Base-by-base conservation (phyloP, 2,888 invertebrate species). In the Silvanus unidentatus region DNA sequence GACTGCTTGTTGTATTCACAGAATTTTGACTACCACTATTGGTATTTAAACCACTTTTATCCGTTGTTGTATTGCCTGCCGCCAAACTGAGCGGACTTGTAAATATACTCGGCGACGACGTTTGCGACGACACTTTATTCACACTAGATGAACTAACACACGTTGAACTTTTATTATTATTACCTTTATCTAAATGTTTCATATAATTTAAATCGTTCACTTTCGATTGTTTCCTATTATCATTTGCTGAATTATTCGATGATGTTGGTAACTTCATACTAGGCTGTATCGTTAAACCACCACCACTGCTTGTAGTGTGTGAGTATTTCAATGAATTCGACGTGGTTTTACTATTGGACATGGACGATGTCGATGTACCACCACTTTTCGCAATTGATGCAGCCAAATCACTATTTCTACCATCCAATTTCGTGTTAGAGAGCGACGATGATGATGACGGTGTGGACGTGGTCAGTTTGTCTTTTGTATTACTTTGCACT, bases 81-180 rank as follows among this genome's bases (percentile, higher is more conserved):
- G 64, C 69, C 62, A 72, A 57, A 60, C 69, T 70, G 44, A 71
- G 60, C 32, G 73, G 71, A 59, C 68, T 72, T 32, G 70, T 66
- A 57, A 71, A 73, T 45, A 73, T 69, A 58, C 69, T 69, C 48
- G 70, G 62, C 47, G 69, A 61, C 5, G 63, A 57, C n/a, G n/a
- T n/a, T 38, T 50, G 52, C 40, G 65, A 58, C 9, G 64, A 59
- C 47, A 64, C 59, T 52, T 37, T 66, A n/a, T n/a, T 68, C 40
- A 60, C 54, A 43, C 44, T 44, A 36, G 32, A 43, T 10, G 37
- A 38, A 45, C 47, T 52, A 32, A 13, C 12, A 32, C 40, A 6
- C 9, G 27, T 32, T 44, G 40, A 11, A 14, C 35, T 11, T 16
- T 37, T 37, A 16, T 16, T 16, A 13, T 29, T 27, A 27, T 39